Evolutionary conservation across 2,797 vertebrate species (phyloP).

Genomic region (Protosalanx chinensis): DNA sequence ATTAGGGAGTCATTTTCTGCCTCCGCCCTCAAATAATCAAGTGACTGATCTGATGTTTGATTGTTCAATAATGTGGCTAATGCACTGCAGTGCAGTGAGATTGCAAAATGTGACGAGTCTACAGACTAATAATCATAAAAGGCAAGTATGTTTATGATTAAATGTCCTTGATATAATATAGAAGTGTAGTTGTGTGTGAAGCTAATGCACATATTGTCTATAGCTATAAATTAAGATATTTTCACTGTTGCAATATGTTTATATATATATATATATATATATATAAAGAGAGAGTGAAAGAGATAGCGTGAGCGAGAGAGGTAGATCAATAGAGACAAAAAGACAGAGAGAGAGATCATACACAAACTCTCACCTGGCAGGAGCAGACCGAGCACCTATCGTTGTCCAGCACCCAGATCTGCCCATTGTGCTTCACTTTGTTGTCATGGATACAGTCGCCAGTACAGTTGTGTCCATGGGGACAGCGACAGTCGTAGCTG

Average conservation of each 20-base stretch:
- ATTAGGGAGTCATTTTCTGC: conserved; percentile 70
- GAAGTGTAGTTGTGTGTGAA: too few relatives aligned
- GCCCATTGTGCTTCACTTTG: conserved; percentile 92
- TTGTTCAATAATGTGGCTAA: conserved; percentile 72
- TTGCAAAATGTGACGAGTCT: conserved; percentile 54
- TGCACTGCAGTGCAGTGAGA: conserved; percentile 65
- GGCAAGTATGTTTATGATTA: conserved; percentile 12
- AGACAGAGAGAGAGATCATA: background rate
- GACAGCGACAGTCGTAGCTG: conserved; percentile 95
- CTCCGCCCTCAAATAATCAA: conserved; percentile 72
- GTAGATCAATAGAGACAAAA: background rate
- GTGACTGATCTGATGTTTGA: conserved; percentile 73
- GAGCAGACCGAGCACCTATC: conserved; percentile 97
- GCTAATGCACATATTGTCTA: too few relatives aligned
- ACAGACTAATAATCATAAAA: conserved; percentile 44
- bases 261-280: too few relatives aligned
- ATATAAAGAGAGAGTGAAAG: too few relatives aligned
- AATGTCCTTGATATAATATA: too few relatives aligned
- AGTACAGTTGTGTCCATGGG: conserved; percentile 95
- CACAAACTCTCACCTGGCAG: conserved; percentile 82
- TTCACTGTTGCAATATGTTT: too few relatives aligned
- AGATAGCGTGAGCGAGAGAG: too few relatives aligned
- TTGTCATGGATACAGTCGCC: conserved; percentile 93
- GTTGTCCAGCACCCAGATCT: conserved; percentile 96
- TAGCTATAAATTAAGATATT: too few relatives aligned